A percentile compares a stretch with the other conserved stretches of the same genome.
Evolutionary conservation across 37 sponge, comb jelly and placozoan species (phyloP).

Genomic region (Chondrosia reniformis): DNA sequence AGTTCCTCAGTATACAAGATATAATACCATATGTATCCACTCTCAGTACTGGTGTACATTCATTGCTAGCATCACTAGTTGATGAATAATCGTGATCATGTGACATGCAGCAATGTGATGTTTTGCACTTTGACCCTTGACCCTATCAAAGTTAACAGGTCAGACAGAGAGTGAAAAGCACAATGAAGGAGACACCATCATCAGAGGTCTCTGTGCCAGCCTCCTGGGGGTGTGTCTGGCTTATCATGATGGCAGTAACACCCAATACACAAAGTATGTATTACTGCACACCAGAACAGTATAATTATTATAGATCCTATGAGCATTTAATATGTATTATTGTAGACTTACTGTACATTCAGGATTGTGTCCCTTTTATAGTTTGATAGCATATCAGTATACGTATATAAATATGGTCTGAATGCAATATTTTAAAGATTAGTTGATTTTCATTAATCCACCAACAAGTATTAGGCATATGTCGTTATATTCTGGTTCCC

Average conservation of each 20-base stretch:
- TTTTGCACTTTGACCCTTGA: constrained; percentile 5
- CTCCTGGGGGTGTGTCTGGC: constrained; percentile 69
- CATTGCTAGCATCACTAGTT: too few relatives aligned
- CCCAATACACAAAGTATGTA: constrained; percentile 50
- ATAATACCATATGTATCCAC: constrained; percentile 67
- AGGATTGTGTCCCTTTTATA: too few relatives aligned
- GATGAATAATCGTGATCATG: background rate
- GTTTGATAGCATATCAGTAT: too few relatives aligned
- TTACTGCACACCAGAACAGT: background rate
- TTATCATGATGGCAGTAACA: constrained; percentile 49
- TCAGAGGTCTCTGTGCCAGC: constrained; percentile 63
- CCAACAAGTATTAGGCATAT: too few relatives aligned
- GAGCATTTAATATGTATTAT: too few relatives aligned
- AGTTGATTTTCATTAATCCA: too few relatives aligned
- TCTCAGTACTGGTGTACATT: too few relatives aligned
- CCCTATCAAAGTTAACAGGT: constrained; percentile 42
- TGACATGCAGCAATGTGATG: background rate
- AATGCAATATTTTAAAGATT: too few relatives aligned
- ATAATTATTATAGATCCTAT: background rate
- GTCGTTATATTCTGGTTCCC: too few relatives aligned
- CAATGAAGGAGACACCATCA: constrained; percentile 53
- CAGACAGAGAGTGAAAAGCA: constrained; percentile 53
- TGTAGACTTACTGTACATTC: too few relatives aligned
- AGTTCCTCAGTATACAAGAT: constrained; percentile 61
- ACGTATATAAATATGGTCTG: too few relatives aligned